A percentile compares a stretch with the other conserved stretches of the same genome.
phyloP scores from a whole-genome alignment of 2,888 invertebrate species.

The Polietes domitor region DNA sequence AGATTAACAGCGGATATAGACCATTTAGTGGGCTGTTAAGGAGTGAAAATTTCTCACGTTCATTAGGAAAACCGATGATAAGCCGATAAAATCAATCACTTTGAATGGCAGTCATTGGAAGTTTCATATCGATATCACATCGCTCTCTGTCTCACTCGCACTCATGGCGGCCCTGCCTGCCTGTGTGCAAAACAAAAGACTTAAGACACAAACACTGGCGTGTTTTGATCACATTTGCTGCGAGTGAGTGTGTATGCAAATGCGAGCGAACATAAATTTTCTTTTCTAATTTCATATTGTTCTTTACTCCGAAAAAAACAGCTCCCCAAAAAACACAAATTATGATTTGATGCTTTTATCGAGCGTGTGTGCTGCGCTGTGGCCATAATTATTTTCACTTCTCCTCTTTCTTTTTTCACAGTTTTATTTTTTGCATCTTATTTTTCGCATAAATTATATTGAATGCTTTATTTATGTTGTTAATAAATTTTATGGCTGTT shows the following conservation, averaged over 20 bases:
- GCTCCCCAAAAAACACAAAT: too few relatives aligned
- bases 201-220: slow-evolving; percentile 32
- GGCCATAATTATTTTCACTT: not conserved
- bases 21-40: slow-evolving; percentile 44
- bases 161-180: too few relatives aligned
- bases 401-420: not conserved
- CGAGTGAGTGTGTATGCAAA: not conserved
- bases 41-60: slow-evolving; percentile 64
- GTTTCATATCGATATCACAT: not conserved
- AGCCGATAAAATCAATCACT: slow-evolving; percentile 6
- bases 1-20: slow-evolving; percentile 58
- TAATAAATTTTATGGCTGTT: not conserved
- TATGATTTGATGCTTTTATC: too few relatives aligned
- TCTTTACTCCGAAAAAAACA: slow-evolving; percentile 1
- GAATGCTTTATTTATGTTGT: slow-evolving; percentile 31
- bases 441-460: slow-evolving; percentile 27
- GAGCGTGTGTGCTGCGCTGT: not conserved
- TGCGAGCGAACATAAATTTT: not conserved
- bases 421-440: not conserved
- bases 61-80: slow-evolving; percentile 36
- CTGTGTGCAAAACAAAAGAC: slow-evolving; percentile 36
- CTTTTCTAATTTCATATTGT: not conserved
- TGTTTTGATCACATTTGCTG: not conserved
- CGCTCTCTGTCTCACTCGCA: too few relatives aligned
- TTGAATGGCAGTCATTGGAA: not conserved